Evolutionary conservation across 2,797 vertebrate genomes (phyloP), one percentile per base, ranked within the genome.

Genomic region (Leontocebus nigricollis): DNA sequence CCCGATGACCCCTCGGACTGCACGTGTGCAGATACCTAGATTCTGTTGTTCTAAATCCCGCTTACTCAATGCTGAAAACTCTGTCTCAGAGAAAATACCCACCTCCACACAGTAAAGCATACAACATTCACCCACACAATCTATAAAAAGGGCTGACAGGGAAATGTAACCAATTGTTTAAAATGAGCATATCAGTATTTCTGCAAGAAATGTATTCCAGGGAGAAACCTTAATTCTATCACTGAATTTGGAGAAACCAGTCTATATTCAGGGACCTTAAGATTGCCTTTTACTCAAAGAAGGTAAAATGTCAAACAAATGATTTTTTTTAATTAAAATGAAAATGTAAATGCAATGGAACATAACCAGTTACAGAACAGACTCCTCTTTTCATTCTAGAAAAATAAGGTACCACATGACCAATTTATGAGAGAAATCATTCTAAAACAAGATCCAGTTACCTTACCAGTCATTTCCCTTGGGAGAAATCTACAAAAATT

Each of bases 341-440:
- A 76, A 93, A 95, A 50, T 75, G 67, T 50, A 96, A 77, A 86
- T 61, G 73, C 26, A 92, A 44, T 67, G 14, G 30, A 95, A 57
- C 59, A 79, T 86, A 80, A 90, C 57, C n/a, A 80, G 33, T 26
- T 89, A 59, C 27, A 81, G n/a, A 93, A 89, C 0, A 80, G 61
- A 85, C 12, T 52, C 24, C 20, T 33, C 64, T 85, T 61, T 75
- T 72, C 70, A 77, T 20, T 73, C 30, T 41, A 27, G 46, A 82
- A 59, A 89, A 84, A 41, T 41, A 48, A 93, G 88, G 70, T 26
- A 79, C 14, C 46, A 72, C 30, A 39, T 12, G 8, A 90, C 26
- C 82, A 85, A 50, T 73, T 88, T 39, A 84, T 8, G n/a, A 84
- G 41, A 97, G 52, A 86, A 95, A 41, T 2, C 41, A 24, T 20